Evolutionary conservation across 2,113 vertebrate species (phyloP), one percentile per base, ranked within the genome.

Genomic region (Notothenia rossii): DNA sequence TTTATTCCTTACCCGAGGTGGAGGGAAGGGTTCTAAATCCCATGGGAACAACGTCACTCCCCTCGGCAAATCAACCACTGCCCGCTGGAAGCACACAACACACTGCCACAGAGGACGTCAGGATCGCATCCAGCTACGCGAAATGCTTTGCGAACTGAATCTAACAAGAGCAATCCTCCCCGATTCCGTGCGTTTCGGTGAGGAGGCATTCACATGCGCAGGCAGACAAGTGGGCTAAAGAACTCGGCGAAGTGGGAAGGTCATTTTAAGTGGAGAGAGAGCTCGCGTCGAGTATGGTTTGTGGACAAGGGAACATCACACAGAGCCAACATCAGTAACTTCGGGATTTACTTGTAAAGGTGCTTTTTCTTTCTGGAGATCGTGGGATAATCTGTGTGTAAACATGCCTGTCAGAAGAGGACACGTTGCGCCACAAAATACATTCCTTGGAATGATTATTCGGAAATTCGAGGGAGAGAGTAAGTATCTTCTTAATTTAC

Each of bases 381-480:
- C 77, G 75, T 86, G 84, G 94, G 94, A 93, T 93, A 93, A 82
- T 92, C 63, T 20, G 64, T 36, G 73, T 82, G 81, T 85, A 95
- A 98, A 92, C 96, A 99, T 99, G 98, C 98, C 98, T 94, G 97
- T 99, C 33, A 96, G 98, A 95, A 97, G 98, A 95, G 98, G 98
- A 92, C 98, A 99, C 96, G 98, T 99, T 94, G 98, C 98, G 89
- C 98, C 98, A 72, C 98, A 99, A 81, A 99, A 99, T 92, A 99
- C 98, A 33, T 99, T 99, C 93, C 91, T 99, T 91, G 98, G 98
- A 93, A 95, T 97, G 91, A 99, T 99, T 90, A 99, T 99, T 91
- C 96, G 97, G 90, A 99, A 99, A 98, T 99, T 99, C 94, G 98
- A 99, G 96, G 98, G 97, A 89, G 97, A 99, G 94, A 99, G 98